phyloP scores from a whole-genome alignment of 2,113 vertebrate species.

The Myotis davidii region DNA sequence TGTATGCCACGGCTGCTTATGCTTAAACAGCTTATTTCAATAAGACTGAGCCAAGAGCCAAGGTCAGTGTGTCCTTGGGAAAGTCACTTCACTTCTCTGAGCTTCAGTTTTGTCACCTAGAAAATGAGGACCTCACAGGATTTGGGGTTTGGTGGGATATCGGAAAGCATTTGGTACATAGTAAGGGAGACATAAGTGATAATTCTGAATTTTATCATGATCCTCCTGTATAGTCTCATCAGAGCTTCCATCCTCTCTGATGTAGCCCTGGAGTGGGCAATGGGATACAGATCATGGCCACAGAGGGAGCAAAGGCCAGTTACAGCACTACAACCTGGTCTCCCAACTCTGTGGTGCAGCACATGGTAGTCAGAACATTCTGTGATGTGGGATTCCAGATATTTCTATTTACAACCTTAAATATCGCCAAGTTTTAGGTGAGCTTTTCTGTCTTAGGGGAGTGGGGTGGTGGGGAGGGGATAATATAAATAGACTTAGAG shows the following conservation, averaged over 20 bases:
- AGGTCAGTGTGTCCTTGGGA: not conserved
- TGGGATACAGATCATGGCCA: not conserved
- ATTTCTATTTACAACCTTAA: constrained; percentile 4
- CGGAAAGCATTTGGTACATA: not conserved
- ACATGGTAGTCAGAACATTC: not conserved
- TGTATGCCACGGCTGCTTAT: no score
- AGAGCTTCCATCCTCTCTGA: not conserved
- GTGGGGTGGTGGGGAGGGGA: no score
- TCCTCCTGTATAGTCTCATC: not conserved
- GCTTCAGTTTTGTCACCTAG: not conserved
- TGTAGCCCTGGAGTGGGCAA: no score
- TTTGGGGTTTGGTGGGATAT: not conserved
- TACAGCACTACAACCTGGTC: not conserved
- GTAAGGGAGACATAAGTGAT: not conserved
- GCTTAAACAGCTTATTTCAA: not conserved
- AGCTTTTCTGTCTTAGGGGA: not conserved
- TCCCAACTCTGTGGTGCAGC: not conserved
- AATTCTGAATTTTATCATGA: not conserved
- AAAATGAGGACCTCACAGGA: not conserved
- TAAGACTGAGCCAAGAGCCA: not conserved
- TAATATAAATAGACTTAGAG: not conserved
- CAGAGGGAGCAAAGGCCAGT: not conserved
- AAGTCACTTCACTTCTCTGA: not conserved
- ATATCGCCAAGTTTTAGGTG: not conserved
- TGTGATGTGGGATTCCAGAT: not conserved